Evolutionary conservation across 2,113 vertebrate species (phyloP), one percentile per base, ranked within the genome.

Genomic region (Promerops cafer): DNA sequence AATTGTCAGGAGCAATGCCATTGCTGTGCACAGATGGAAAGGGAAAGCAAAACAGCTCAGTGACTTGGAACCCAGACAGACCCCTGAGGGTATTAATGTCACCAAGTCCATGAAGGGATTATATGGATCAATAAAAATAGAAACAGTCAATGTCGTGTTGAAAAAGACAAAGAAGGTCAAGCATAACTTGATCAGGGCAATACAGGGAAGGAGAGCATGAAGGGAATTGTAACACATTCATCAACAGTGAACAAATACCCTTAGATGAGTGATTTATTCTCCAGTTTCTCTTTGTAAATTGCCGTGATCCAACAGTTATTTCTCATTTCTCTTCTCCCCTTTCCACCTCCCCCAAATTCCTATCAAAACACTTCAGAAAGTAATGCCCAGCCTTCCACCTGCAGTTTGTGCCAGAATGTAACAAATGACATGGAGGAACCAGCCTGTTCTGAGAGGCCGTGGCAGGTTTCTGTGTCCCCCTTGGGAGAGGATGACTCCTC

Each of bases 161-260:
- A 87, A 95, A 96, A 96, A 96, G 92, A 95, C 93, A 93, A 97
- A 92, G 92, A 96, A 97, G 90, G 96, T 97, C 94, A 96, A 79
- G 80, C 52, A 77, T 61, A 92, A 92, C 83, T 90, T 83, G 87
- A 93, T 91, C 54, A 47, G 90, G 53, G 81, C 78, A 68, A 64
- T 65, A 59, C 12, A 33, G 90, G 40, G 84, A 83, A 86, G 44
- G 77, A n/a, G 20, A 86, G 22, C 40, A 74, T 40, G 70, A 78
- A 76, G 74, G 50, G 56, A 65, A 88, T 88, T 65, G 53, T 30
- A 94, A 45, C 65, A 60, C 53, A 18, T 74, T 60, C 81, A 47
- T 64, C 74, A 57, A 54, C 28, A 90, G 54, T 33, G 56, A 70
- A 47, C 26, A 75, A 95, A 89, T 69, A 83, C 17, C 10, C 37